These are phyloP conservation scores for Muscina levida DNA, from an alignment of 2,888 invertebrate species.

Conservation along the genomic window DNA sequence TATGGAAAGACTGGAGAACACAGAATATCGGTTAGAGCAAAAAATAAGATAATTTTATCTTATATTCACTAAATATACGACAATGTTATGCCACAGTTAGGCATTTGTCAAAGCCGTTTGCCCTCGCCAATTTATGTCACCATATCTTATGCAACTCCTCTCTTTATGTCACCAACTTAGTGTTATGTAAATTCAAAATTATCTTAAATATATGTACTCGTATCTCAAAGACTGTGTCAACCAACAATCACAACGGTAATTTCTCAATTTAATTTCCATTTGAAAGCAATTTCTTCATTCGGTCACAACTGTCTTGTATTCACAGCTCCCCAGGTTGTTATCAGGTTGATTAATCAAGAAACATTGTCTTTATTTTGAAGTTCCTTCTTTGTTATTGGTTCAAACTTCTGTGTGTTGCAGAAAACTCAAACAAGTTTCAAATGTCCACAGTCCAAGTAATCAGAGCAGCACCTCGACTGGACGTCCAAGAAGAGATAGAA, in stretches of 20 bases:
- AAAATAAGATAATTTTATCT: too few species aligned
- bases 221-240: neutral
- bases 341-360: constrained; percentile 4
- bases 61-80: too few species aligned
- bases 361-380: constrained; percentile 6
- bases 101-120: too few species aligned
- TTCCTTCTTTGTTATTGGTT: neutral
- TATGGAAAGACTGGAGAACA: too few species aligned
- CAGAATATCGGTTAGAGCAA: too few species aligned
- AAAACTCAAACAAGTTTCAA: constrained; percentile 7
- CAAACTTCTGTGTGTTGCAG: neutral
- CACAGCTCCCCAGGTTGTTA: constrained; percentile 8
- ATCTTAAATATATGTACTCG: neutral
- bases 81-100: too few species aligned
- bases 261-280: constrained; percentile 25
- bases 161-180: constrained; percentile 1
- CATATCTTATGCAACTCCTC: neutral
- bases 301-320: neutral
- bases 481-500: neutral
- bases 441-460: neutral
- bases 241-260: too few species aligned
- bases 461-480: neutral
- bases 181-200: constrained; percentile 25
- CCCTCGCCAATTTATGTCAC: neutral
- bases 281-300: neutral